Evolutionary conservation across 2,113 vertebrate genomes (phyloP), one percentile per base, ranked within the genome.

Genomic region (Hirundichthys speculiger): DNA sequence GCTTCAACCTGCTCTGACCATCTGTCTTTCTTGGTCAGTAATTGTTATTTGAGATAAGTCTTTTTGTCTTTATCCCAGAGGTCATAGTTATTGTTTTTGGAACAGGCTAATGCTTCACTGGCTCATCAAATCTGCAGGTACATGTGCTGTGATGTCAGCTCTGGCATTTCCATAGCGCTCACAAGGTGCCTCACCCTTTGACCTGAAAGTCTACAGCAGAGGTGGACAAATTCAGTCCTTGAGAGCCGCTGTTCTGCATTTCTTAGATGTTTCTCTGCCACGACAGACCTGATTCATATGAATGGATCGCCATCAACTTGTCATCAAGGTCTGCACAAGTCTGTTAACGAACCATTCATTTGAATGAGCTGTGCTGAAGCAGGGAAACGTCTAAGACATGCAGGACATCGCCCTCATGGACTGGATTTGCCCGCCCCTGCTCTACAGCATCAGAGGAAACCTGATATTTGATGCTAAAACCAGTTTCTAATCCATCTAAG

Each of bases 21-120:
- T 73, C 86, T 90, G 87, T 89, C 83, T 86, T 73, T 84, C 62
- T 82, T 60, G 49, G 67, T 90, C 75, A 84, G 74, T 79, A 76
- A 86, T 84, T 86, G 77, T 76, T 77, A 71, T 77, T 79, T 70
- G 82, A 89, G 68, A 79, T 55, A 66, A 82, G 58, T 39, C 39
- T n/a, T 38, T 9, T 25, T 43, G 30, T 30, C 4, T 77, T 57
- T 55, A 48, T 27, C 73, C 85, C 22, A 19, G 54, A 47, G 82
- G 88, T 77, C 79, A 78, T 68, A 69, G 75, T 73, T 70, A 38
- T 48, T 88, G 71, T 80, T 85, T 85, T 81, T 64, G 57, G 73
- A 69, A 50, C 64, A 51, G 64, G 47, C 55, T 66, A 27, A 39
- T 66, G 76, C 80, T 70, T 66, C 66, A 20, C 49, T 63, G 76